Evolutionary conservation across 23 tunicate genomes (phyloP).

Genomic region (Corella eumyota): DNA sequence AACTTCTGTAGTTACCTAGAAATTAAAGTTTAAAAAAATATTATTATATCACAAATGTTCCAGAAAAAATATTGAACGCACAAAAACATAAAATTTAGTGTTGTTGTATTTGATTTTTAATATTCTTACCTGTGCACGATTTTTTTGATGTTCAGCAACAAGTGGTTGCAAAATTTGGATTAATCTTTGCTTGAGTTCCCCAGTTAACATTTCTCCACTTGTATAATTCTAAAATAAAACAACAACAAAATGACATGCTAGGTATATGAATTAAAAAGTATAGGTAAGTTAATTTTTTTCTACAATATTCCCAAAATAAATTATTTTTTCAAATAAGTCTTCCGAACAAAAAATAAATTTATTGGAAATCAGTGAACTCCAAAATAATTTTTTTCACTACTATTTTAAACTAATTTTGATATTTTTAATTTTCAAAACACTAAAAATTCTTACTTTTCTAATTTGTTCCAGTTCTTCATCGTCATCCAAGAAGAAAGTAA

Average conservation of each 20-base stretch:
- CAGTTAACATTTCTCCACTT: slow-evolving; percentile 78
- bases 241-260: too few relatives aligned
- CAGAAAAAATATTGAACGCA: not conserved
- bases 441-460: slow-evolving; percentile 33
- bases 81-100: too few relatives aligned
- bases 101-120: too few relatives aligned
- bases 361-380: too few relatives aligned
- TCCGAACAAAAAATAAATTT: too few relatives aligned
- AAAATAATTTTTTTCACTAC: too few relatives aligned
- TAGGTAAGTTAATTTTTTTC: too few relatives aligned
- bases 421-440: too few relatives aligned
- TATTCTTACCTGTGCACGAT: slow-evolving; percentile 42
- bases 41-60: not conserved
- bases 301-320: too few relatives aligned
- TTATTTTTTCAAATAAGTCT: too few relatives aligned
- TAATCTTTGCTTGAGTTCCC: slow-evolving; percentile 66
- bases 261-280: too few relatives aligned
- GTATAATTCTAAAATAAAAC: slow-evolving; percentile 49
- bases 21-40: not conserved
- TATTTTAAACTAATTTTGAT: too few relatives aligned
- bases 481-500: slow-evolving; percentile 84
- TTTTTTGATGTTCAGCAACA: slow-evolving; percentile 67
- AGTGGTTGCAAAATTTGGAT: slow-evolving; percentile 63
- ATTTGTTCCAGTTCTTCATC: slow-evolving; percentile 75
- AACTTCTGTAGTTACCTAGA: slow-evolving; percentile 32